These are phyloP conservation scores for Phrynocephalus versicolor DNA, from an alignment of 2,113 vertebrate genomes.

Conservation along the genomic window DNA sequence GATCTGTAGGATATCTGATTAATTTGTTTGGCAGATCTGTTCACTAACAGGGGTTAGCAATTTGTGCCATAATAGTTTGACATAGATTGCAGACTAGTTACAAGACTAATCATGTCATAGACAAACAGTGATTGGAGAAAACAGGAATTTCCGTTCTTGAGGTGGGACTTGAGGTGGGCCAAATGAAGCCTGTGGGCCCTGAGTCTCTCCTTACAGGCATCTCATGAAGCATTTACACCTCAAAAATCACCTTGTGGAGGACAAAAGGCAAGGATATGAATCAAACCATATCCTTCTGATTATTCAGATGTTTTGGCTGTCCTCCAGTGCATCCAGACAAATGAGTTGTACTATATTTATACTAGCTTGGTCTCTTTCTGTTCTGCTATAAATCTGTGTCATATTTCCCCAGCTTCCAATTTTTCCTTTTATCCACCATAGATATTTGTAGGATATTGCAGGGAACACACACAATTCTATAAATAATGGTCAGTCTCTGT, in stretches of 20 bases:
- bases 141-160: too few relatives aligned
- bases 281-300: constrained; percentile 22
- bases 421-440: not conserved
- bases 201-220: too few relatives aligned
- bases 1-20: not conserved
- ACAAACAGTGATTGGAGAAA: too few relatives aligned
- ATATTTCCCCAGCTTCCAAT: not conserved
- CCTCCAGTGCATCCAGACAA: constrained; percentile 22
- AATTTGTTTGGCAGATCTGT: not conserved
- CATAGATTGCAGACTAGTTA: too few relatives aligned
- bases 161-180: too few relatives aligned
- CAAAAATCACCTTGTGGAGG: constrained; percentile 23
- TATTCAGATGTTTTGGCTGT: constrained; percentile 18
- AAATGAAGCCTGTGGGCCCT: too few relatives aligned
- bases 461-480: not conserved
- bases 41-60: not conserved
- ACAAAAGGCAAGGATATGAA: constrained; percentile 4
- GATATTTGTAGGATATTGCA: not conserved
- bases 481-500: constrained; percentile 17
- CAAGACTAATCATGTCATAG: not conserved
- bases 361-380: not conserved
- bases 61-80: not conserved
- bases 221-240: not conserved
- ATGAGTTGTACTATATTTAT: constrained; percentile 25
- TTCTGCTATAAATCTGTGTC: constrained; percentile 13